These are phyloP conservation scores for Planococcus citri DNA, from an alignment of 1,140 invertebrate species.

Conservation along the genomic window DNA sequence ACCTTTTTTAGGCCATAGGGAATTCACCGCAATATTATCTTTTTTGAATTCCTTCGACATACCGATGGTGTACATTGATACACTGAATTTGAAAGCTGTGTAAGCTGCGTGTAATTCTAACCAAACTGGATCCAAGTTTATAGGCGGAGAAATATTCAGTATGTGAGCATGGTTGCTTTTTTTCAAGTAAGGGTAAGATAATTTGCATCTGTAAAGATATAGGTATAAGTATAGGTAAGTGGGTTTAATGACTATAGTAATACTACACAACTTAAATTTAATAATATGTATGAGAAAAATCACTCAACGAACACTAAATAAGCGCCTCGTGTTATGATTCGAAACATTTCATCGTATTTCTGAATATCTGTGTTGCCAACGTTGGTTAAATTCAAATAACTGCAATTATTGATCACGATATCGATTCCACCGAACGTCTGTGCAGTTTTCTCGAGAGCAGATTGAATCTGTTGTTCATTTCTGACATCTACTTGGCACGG, in stretches of 20 bases:
- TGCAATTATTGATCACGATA: constrained; percentile 90
- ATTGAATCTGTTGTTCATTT: constrained; percentile 65
- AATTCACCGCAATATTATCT: constrained; percentile 84
- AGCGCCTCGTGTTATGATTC: constrained; percentile 81
- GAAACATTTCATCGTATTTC: constrained; percentile 85
- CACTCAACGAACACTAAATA: too few relatives aligned
- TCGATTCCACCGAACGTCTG: constrained; percentile 93
- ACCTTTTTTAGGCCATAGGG: constrained; percentile 91
- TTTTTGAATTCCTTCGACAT: constrained; percentile 85
- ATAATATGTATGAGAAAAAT: too few relatives aligned
- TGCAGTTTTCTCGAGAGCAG: constrained; percentile 76
- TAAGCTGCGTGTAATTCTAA: constrained; percentile 90
- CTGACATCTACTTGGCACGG: constrained; percentile 93
- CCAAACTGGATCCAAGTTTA: constrained; percentile 77
- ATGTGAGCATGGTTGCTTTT: constrained; percentile 89
- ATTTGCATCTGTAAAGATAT: constrained; percentile 61
- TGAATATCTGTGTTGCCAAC: constrained; percentile 89
- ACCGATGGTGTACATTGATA: constrained; percentile 96
- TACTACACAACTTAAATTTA: background rate
- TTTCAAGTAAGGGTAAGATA: constrained; percentile 76
- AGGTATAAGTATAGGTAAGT: background rate
- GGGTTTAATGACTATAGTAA: background rate
- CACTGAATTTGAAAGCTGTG: constrained; percentile 97
- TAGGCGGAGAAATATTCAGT: constrained; percentile 85
- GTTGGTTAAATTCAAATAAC: constrained; percentile 80